phyloP scores from a whole-genome alignment of 2,797 vertebrate genomes.

The Gymnoscopelus microlampas region DNA sequence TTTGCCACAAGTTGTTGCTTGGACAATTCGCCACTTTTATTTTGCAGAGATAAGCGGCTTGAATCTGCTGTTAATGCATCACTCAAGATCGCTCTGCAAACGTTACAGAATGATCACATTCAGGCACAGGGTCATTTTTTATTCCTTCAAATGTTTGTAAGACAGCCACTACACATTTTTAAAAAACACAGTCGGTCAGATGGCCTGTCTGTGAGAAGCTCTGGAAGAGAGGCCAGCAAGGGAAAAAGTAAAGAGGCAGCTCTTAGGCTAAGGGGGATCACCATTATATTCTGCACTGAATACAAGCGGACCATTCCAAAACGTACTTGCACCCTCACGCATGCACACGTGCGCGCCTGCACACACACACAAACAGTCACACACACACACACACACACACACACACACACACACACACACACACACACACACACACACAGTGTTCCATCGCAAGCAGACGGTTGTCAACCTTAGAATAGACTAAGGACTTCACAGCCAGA shows the following conservation, averaged over 20 bases:
- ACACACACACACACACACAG: constrained; percentile 23
- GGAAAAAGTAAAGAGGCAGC: not conserved
- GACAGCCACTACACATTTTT: constrained; percentile 59
- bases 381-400: constrained; percentile 23
- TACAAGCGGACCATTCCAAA: constrained; percentile 10
- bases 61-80: constrained; percentile 28
- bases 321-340: not conserved
- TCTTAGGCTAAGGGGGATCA: not conserved
- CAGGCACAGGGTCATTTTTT: constrained; percentile 40
- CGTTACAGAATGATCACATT: constrained; percentile 51
- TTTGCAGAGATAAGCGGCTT: too few relatives aligned
- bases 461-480: not conserved
- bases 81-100: constrained; percentile 13
- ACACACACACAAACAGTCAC: too few relatives aligned
- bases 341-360: not conserved
- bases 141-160: constrained; percentile 37
- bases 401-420: constrained; percentile 21
- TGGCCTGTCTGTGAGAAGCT: constrained; percentile 27
- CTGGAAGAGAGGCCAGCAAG: constrained; percentile 61
- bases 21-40: not conserved
- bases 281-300: not conserved
- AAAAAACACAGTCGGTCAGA: constrained; percentile 29
- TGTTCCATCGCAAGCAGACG: not conserved
- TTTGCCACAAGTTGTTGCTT: not conserved
- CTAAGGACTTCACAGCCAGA: not conserved